These are phyloP conservation scores for Drosophila malerkotliana DNA, from an alignment of 1,140 invertebrate genomes.

Conservation along the genomic window DNA sequence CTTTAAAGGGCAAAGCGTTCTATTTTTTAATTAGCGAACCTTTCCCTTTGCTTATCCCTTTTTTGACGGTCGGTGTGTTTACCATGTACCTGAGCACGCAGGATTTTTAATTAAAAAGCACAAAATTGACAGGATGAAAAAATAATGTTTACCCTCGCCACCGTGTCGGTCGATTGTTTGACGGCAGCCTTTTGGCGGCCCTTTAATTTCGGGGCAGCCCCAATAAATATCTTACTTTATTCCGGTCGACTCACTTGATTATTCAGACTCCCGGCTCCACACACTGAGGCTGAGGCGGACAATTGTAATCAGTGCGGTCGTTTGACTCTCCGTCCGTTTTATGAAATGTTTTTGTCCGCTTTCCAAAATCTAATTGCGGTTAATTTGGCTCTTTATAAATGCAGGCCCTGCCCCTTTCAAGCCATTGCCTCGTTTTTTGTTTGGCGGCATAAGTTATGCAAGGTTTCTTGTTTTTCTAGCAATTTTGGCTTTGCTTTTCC, in stretches of 20 bases:
- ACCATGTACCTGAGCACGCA: slow-evolving; percentile 39
- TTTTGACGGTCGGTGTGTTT: slow-evolving; percentile 28
- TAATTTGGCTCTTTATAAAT: slow-evolving; percentile 52
- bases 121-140: slow-evolving; percentile 55
- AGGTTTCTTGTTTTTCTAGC: slow-evolving; percentile 31
- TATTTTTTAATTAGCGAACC: slow-evolving; percentile 69
- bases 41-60: slow-evolving; percentile 39
- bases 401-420: slow-evolving; percentile 21
- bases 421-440: slow-evolving; percentile 7
- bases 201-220: slow-evolving; percentile 8
- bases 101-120: slow-evolving; percentile 73
- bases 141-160: slow-evolving; percentile 43
- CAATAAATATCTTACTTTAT: slow-evolving; percentile 24
- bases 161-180: slow-evolving; percentile 17
- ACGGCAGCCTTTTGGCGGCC: slow-evolving; percentile 6
- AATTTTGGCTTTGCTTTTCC: slow-evolving; percentile 35
- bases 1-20: slow-evolving; percentile 51
- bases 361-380: slow-evolving; percentile 61
- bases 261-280: slow-evolving; percentile 23
- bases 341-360: slow-evolving; percentile 42
- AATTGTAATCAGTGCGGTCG: slow-evolving; percentile 25
- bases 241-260: slow-evolving; percentile 26
- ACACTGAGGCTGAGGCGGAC: slow-evolving; percentile 12
- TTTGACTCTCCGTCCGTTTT: slow-evolving; percentile 21
- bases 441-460: slow-evolving; percentile 34